These are phyloP conservation scores for Elgonia sp. DNA, from an alignment of 2,888 invertebrate genomes.

Conservation along the genomic window DNA sequence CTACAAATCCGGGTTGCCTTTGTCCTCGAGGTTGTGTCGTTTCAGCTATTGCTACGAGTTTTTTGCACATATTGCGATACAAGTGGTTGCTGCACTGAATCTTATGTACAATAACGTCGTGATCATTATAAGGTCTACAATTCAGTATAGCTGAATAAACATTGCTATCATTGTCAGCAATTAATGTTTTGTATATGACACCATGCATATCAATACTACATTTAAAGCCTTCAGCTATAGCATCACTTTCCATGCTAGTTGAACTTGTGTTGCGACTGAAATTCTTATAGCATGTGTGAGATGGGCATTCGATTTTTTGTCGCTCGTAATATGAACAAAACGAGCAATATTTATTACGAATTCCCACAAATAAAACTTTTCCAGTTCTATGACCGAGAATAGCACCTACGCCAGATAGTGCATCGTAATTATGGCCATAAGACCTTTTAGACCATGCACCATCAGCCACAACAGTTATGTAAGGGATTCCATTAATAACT, in stretches of 20 bases:
- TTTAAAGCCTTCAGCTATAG: too few relatives aligned
- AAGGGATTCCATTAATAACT: not conserved
- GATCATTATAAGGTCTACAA: constrained; percentile 40
- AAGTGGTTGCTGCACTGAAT: constrained; percentile 81
- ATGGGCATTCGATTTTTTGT: not conserved
- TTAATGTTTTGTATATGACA: constrained; percentile 3
- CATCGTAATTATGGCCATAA: too few relatives aligned
- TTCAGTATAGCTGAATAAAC: constrained; percentile 5
- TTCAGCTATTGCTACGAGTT: constrained; percentile 5
- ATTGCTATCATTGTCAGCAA: constrained; percentile 27
- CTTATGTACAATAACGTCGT: constrained; percentile 42
- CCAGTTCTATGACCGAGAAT: not conserved
- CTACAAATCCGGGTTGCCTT: not conserved
- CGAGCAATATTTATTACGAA: too few relatives aligned
- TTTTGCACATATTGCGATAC: constrained; percentile 75
- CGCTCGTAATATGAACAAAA: not conserved
- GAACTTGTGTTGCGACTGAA: too few relatives aligned
- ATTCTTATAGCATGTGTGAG: not conserved
- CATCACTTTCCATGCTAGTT: too few relatives aligned
- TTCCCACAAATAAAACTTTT: constrained; percentile 1
- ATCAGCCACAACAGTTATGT: too few relatives aligned
- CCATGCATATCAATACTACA: constrained; percentile 35
- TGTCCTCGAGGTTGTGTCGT: not conserved
- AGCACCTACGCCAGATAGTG: not conserved
- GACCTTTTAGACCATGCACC: too few relatives aligned